Conservation (phyloP, 2,113 vertebrate species). For the Seriola dumerili region DNA sequence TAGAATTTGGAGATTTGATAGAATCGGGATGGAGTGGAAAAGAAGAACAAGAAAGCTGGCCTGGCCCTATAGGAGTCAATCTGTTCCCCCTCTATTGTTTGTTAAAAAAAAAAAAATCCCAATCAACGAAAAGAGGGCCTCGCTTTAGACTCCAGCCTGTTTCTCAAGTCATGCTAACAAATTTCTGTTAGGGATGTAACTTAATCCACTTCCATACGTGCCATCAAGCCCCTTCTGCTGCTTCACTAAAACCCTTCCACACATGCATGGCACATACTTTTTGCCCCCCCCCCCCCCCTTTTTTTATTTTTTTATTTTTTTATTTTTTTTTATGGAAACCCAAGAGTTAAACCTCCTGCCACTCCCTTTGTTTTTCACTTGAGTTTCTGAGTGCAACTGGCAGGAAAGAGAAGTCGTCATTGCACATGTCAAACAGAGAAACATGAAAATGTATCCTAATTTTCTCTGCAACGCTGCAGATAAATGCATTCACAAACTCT, state of each 20-base stretch:
- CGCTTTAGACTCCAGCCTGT: no score
- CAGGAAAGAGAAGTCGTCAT: slow-evolving; percentile 30
- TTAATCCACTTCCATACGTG: slow-evolving; percentile 76
- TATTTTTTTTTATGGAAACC: slow-evolving; percentile 16
- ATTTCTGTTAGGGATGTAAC: slow-evolving; percentile 73
- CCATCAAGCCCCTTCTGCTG: slow-evolving; percentile 76
- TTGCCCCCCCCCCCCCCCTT: slow-evolving; percentile 27
- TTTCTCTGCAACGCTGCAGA: slow-evolving; percentile 12
- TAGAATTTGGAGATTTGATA: no score
- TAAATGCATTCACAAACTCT: slow-evolving; percentile 46
- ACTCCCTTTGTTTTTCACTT: slow-evolving; percentile 36
- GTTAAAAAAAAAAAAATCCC: no score
- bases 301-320: no score
- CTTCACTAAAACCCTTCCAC: slow-evolving; percentile 47
- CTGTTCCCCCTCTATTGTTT: no score
- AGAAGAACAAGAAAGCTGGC: no score
- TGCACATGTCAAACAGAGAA: slow-evolving; percentile 29
- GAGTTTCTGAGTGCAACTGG: slow-evolving; percentile 45
- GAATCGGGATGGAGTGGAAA: no score
- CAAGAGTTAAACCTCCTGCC: slow-evolving; percentile 46
- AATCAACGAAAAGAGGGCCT: no score
- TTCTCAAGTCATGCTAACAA: no score
- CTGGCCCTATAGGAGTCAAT: no score
- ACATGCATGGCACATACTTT: slow-evolving; percentile 30
- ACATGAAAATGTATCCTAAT: slow-evolving; percentile 3